These are phyloP conservation scores for Chelon labrosus DNA, from an alignment of 2,797 vertebrate species.

Conservation along the genomic window DNA sequence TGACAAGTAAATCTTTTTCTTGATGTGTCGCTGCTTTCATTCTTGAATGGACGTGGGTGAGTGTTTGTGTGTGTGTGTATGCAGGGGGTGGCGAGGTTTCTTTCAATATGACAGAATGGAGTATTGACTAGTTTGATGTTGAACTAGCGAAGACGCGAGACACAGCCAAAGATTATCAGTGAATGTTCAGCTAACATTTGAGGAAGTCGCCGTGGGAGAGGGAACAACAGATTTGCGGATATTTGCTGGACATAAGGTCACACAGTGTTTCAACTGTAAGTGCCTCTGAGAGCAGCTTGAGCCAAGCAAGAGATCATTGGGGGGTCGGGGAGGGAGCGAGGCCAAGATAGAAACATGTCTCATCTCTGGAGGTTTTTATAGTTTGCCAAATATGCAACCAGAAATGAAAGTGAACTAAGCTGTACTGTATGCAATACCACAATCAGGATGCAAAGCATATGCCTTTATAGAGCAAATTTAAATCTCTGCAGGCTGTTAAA, in stretches of 20 bases:
- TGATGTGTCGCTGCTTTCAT: conserved; percentile 58
- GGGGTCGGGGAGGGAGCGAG: conserved; percentile 22
- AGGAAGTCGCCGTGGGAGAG: conserved; percentile 63
- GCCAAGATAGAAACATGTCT: conserved; percentile 46
- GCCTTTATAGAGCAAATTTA: conserved; percentile 29
- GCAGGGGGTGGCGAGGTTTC: conserved; percentile 3
- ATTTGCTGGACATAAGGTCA: conserved; percentile 77
- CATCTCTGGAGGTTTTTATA: conserved; percentile 35
- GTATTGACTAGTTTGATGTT: conserved; percentile 50
- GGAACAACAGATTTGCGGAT: conserved; percentile 73
- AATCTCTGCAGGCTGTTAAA: conserved; percentile 56
- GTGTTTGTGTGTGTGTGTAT: conserved; percentile 28
- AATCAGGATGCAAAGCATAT: conserved; percentile 37
- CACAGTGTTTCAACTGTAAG: conserved; percentile 63
- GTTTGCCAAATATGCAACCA: conserved; percentile 39
- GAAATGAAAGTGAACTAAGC: conserved; percentile 27
- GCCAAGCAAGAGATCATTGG: conserved; percentile 52
- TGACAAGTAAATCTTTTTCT: conserved; percentile 66
- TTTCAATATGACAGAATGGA: conserved; percentile 47
- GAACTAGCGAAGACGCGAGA: conserved; percentile 43
- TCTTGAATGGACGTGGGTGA: conserved; percentile 47
- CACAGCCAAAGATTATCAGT: conserved; percentile 56
- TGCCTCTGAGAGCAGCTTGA: conserved; percentile 47
- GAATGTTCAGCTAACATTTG: conserved; percentile 73
- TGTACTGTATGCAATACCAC: conserved; percentile 6